Percentiles rank a stretch among this genome's conserved stretches.
Evolutionary conservation across 2,797 vertebrate genomes (phyloP).

Genomic region (Peromyscus eremicus): DNA sequence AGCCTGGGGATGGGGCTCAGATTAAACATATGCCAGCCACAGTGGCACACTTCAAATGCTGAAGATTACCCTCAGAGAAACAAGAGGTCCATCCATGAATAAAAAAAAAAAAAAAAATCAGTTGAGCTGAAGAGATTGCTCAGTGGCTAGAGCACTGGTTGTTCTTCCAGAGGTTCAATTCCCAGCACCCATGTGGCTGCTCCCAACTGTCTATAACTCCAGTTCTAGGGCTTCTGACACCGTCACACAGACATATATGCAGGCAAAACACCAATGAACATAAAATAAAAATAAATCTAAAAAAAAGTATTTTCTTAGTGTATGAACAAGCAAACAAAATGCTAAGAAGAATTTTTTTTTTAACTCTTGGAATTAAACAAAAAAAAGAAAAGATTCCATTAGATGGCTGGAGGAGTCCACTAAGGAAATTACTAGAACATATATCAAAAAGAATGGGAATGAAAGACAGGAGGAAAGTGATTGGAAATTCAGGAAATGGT

Average conservation of each 20-base stretch:
- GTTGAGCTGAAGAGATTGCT: not conserved
- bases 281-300: not conserved
- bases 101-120: not conserved
- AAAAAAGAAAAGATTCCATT: constrained; percentile 32
- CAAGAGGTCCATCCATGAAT: not conserved
- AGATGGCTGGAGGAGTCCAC: not conserved
- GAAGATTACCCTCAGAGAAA: not conserved
- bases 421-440: constrained; percentile 47
- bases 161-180: not conserved
- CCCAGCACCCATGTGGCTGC: not conserved
- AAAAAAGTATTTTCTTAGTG: not conserved
- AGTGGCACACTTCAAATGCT: not conserved
- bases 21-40: not conserved
- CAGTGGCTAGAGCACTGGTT: not conserved
- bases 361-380: constrained; percentile 18
- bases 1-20: not conserved
- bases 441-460: not conserved
- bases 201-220: not conserved
- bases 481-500: constrained; percentile 26
- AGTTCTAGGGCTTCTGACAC: not conserved
- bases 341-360: not conserved
- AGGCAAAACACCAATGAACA: not conserved
- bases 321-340: not conserved
- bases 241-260: not conserved
- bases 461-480: constrained; percentile 13